Evolutionary conservation across 2,797 vertebrate species (phyloP), one percentile per base, ranked within the genome.

Genomic region (Acanthiza pusilla): DNA sequence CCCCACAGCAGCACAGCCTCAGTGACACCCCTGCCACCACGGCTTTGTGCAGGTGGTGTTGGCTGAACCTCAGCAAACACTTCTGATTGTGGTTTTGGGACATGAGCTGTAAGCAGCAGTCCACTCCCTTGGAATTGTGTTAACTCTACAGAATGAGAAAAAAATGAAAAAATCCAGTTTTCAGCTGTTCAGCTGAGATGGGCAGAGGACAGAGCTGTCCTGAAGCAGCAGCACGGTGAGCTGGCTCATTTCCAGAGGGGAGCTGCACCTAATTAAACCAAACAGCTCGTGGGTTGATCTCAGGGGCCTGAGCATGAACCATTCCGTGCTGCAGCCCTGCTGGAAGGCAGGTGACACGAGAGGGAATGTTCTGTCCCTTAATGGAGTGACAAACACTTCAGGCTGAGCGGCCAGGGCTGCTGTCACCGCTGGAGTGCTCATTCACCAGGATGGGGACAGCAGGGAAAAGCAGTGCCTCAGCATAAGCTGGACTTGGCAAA

Each of bases 101-200:
- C 27, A 51, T 36, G 62, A 85, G 73, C 68, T 36, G 54, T 7
- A 34, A 62, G 25, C 51, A 60, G 60, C 34, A 82, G 66, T 6
- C 90, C 48, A 7, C 54, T 32, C 29, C 2, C 67, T 20, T n/a
- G 48, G 42, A 63, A 7, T 6, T 55, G 22, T 73, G 51, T 27
- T 78, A 79, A 42, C 67, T 25, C 38, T 16, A n/a, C 34, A 27
- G 20, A 5, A 12, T 6, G 54, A 84, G 26, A 8, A 61, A 38
- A 45, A n/a, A 48, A 38, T 7, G 7, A 77, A 73, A 71, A 57
- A 10, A 0, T 6, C 11, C 7, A 10, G 0, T 1, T 16, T 84
- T 34, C 8, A 68, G 43, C 53, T 51, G 26, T 19, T 74, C n/a
- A 66, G 63, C 26, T 55, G 80, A 29, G 48, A 38, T 0, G 32